Base-by-base conservation (phyloP, 2,113 vertebrate species). In the Corythoichthys haematopterus region DNA sequence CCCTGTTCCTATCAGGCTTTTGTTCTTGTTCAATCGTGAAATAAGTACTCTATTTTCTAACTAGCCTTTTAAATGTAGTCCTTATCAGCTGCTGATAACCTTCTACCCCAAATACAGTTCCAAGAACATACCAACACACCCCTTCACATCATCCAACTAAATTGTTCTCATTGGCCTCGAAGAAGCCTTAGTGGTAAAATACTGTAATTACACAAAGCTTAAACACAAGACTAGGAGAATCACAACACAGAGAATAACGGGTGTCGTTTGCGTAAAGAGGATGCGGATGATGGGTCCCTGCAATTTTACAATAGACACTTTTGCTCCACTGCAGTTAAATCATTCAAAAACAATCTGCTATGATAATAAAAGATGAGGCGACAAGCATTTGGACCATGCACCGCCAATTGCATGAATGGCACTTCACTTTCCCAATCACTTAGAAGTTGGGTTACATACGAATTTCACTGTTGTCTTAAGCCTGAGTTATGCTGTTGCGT, bases 1-100 rank as follows among this genome's bases (percentile, higher is more conserved):
- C 16, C 13, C 3, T 56, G 28, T 10, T 35, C 20, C 13, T n/a
- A 51, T 48, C n/a, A 6, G n/a, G 60, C 40, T 63, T 35, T 56
- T 56, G 33, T 35, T 56, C 53, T 55, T 55, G 11, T 56, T 56
- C 13, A 33, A 36, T 14, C 33, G 28, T 56, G 74, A 63, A 15
- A 40, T 40, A 68, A n/a, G 20, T 13, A 33, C 67, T 35, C 74
- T 64, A 52, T 76, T 79, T 66, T 65, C 7, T 60, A 64, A 76
- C 73, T 70, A 71, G 88, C 89, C 85, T 93, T 95, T 94, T 93
- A 94, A 93, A 93, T 79, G 65, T 62, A 80, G 62, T 57, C 37
- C 87, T 92, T 91, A 92, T 94, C 93, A 87, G 91, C 75, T 72
- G 79, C 74, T 77, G 91, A 94, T 93, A 90, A 88, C 87, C 87